phyloP scores from a whole-genome alignment of 2,113 vertebrate species.

The Paradoxurus hermaphroditus region DNA sequence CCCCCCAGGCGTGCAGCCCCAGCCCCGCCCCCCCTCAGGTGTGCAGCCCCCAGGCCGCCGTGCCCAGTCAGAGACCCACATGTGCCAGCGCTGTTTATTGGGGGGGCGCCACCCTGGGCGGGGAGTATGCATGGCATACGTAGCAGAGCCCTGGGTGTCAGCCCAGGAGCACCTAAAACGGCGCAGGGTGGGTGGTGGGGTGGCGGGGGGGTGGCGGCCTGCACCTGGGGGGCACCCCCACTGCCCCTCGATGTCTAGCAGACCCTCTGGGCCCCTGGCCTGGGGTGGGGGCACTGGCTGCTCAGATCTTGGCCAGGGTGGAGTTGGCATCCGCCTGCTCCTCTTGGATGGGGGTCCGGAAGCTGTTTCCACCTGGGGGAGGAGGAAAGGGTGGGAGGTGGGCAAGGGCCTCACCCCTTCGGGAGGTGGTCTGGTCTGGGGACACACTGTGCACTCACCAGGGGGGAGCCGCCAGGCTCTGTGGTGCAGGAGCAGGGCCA shows the following conservation, averaged over 20 bases:
- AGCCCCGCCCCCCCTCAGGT: fast-evolving
- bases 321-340: slow-evolving; percentile 75
- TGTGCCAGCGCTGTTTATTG: slow-evolving; percentile 44
- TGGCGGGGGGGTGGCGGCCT: neutral
- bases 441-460: neutral
- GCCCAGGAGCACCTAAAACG: slow-evolving; percentile 58
- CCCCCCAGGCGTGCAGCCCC: no score
- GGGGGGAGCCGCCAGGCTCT: slow-evolving; percentile 28
- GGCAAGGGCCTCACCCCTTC: fast-evolving
- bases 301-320: slow-evolving; percentile 79
- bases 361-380: slow-evolving; percentile 68
- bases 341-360: slow-evolving; percentile 82
- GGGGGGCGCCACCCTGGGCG: neutral
- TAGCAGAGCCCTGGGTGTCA: neutral
- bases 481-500: slow-evolving; percentile 62
- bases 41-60: neutral
- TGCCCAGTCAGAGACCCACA: neutral
- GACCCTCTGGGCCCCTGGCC: neutral
- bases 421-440: no score
- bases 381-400: neutral
- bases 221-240: neutral
- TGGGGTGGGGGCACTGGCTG: fast-evolving
- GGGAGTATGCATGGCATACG: slow-evolving; percentile 61
- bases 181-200: neutral
- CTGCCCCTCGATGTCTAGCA: neutral